phyloP scores from a whole-genome alignment of 2,797 vertebrate genomes.

The Antrozous pallidus region DNA sequence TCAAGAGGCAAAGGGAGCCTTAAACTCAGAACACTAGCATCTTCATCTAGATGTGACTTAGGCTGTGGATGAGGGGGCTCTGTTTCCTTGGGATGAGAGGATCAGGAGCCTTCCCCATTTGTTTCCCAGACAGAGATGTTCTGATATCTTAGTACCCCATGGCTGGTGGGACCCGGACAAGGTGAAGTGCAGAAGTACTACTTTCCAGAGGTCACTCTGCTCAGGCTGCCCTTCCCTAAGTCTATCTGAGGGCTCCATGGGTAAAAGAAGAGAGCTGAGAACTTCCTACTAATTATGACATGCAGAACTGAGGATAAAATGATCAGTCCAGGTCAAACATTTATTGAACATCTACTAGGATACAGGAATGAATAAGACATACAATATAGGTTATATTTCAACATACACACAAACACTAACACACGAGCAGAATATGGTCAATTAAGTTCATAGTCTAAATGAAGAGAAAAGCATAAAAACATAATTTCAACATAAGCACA shows the following conservation, averaged over 20 bases:
- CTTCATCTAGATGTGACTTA: not conserved
- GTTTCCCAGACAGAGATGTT: not conserved
- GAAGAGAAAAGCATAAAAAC: conserved; percentile 17
- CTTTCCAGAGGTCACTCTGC: not conserved
- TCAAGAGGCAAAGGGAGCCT: not conserved
- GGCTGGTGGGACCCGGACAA: not conserved
- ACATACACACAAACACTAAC: not conserved
- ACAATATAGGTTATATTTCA: not conserved
- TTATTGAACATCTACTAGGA: not conserved
- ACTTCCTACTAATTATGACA: conserved; percentile 15
- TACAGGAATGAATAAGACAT: not conserved
- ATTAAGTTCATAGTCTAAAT: not conserved
- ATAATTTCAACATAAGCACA: not conserved
- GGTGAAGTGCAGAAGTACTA: not conserved
- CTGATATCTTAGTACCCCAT: not conserved
- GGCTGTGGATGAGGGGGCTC: not conserved
- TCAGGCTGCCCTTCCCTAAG: not conserved
- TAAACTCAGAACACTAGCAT: not conserved
- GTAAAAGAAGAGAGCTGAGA: not conserved
- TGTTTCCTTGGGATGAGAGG: not conserved
- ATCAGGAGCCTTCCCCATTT: not conserved
- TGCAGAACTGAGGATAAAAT: not conserved
- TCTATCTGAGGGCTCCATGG: not conserved
- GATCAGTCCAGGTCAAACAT: conserved; percentile 1
- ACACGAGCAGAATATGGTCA: not conserved